Percentiles rank a stretch among this genome's conserved stretches.
phyloP scores from a whole-genome alignment of 2,797 vertebrate species.

The Microctenopoma stevenorrisi region DNA sequence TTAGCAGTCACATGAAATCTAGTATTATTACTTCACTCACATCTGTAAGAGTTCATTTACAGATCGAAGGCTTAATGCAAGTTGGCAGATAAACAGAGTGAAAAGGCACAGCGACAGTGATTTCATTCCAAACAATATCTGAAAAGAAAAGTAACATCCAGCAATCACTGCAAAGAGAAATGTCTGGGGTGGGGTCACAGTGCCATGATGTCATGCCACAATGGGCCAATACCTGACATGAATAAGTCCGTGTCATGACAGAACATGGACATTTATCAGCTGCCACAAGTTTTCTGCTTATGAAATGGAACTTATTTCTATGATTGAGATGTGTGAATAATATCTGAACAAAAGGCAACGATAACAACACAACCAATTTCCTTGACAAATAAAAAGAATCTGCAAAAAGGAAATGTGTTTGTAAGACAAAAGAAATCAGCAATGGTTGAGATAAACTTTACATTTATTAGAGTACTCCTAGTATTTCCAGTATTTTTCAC shows the following conservation, averaged over 20 bases:
- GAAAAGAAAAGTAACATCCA: conserved; percentile 30
- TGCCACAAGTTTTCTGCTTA: neutral
- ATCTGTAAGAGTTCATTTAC: conserved; percentile 73
- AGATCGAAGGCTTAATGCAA: conserved; percentile 56
- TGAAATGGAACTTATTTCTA: neutral
- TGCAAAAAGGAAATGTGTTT: too few relatives aligned
- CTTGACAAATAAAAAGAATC: neutral
- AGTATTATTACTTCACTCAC: conserved; percentile 69
- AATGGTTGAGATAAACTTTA: too few relatives aligned
- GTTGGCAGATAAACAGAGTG: conserved; percentile 64
- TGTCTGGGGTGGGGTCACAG: conserved; percentile 25
- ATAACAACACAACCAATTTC: too few relatives aligned
- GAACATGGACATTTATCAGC: conserved; percentile 14
- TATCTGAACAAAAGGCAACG: neutral
- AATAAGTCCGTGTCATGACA: conserved; percentile 31
- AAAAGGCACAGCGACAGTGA: conserved; percentile 51
- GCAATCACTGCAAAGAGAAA: conserved; percentile 19
- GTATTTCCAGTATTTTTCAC: too few relatives aligned
- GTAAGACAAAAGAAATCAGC: neutral
- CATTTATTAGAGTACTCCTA: neutral
- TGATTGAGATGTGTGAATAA: conserved; percentile 8
- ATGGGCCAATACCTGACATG: conserved; percentile 25
- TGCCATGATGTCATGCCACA: conserved; percentile 45
- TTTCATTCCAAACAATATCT: conserved; percentile 55
- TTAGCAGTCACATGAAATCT: conserved; percentile 74